Conservation (phyloP, 2,113 vertebrate species). For the Merops nubicus region DNA sequence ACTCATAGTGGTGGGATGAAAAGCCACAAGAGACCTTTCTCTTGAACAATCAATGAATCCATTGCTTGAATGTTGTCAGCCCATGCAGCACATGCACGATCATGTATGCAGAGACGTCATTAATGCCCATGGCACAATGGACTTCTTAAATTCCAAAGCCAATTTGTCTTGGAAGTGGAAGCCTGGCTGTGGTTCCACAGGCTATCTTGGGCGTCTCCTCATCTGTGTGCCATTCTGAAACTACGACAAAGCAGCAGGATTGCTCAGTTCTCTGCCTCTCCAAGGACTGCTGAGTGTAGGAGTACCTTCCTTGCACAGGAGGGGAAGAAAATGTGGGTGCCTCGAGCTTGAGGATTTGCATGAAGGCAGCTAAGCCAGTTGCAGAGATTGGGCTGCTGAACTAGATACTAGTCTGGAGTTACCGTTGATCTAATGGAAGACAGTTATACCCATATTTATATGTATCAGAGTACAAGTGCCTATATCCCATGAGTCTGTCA, state of each 20-base stretch:
- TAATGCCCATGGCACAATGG: not conserved
- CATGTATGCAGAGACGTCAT: not conserved
- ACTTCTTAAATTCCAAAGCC: not conserved
- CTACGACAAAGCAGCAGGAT: not conserved
- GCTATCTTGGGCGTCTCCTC: not conserved
- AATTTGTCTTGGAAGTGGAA: not conserved
- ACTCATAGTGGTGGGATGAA: not conserved
- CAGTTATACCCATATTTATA: not conserved
- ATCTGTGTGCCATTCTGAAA: not conserved
- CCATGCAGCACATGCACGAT: not conserved
- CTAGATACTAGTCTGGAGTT: not conserved
- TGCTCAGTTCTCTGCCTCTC: not conserved
- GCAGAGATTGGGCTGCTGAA: not conserved
- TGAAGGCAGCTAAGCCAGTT: not conserved
- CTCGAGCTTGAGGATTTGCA: not conserved
- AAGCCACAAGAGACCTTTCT: not conserved
- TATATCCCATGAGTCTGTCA: rapidly evolving
- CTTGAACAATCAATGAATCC: not conserved
- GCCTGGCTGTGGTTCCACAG: not conserved
- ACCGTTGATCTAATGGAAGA: not conserved
- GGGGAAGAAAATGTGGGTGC: not conserved
- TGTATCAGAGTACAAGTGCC: not conserved
- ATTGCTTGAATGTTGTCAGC: not conserved
- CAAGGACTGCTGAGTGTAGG: not conserved
- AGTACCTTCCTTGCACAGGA: not conserved